Evolutionary conservation across 1,140 invertebrate genomes (phyloP).

Genomic region (Orchesella cincta): DNA sequence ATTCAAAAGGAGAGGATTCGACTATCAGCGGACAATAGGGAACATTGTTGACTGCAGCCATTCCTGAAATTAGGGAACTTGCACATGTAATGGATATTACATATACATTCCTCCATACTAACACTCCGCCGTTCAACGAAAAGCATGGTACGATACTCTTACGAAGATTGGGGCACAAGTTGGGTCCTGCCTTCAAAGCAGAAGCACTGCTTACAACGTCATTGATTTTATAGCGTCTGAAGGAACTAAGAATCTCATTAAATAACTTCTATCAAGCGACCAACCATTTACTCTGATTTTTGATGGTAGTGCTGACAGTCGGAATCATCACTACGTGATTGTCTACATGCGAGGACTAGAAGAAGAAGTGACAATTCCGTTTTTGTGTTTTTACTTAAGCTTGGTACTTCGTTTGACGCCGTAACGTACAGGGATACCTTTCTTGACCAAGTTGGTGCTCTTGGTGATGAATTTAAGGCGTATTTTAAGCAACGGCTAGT

Average conservation of each 20-base stretch:
- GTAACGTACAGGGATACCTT: neutral
- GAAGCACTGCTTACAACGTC: neutral
- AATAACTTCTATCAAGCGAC: neutral
- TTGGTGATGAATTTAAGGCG: neutral
- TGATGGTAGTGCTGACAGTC: neutral
- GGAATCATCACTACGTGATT: neutral
- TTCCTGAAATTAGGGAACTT: neutral
- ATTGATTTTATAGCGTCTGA: neutral
- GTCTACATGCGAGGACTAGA: neutral
- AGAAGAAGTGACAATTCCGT: neutral
- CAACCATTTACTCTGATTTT: neutral
- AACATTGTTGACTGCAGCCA: neutral
- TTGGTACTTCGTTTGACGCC: neutral
- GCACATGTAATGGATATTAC: neutral
- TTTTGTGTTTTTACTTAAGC: neutral
- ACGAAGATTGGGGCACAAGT: neutral
- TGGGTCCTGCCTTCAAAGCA: neutral
- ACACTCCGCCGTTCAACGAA: neutral
- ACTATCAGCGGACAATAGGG: neutral
- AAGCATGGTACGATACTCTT: neutral
- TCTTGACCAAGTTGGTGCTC: neutral
- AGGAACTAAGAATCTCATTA: neutral
- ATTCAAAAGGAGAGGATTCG: neutral
- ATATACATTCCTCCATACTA: neutral
- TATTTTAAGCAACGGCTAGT: neutral